Base-by-base conservation (phyloP, 2,797 vertebrate species). In the Hydrocynus forskahlii region DNA sequence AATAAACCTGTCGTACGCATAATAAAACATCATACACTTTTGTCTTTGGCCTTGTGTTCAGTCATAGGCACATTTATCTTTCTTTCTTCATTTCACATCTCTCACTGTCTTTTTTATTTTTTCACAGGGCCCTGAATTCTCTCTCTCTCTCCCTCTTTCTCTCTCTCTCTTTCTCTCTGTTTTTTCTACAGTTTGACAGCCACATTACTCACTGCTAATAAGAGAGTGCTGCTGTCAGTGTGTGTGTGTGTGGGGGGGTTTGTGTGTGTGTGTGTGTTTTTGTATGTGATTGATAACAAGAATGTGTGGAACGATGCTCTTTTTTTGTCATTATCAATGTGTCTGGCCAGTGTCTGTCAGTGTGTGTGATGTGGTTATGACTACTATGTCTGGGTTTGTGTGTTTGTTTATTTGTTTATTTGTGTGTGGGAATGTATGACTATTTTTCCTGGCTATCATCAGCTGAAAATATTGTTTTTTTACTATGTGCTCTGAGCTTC, bases 251-350 rank as follows among this genome's bases (percentile, higher is more conserved):
- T 63, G 60, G 38, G 25, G 64, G 68, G 43, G 17, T 52, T 40
- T 79, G 40, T 68, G 54, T 79, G 71, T 52, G 70, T 75, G 63
- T 60, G 43, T 50, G 54, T 64, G n/a, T n/a, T n/a, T n/a, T n/a
- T n/a, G n/a, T n/a, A n/a, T n/a, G n/a, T n/a, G n/a, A n/a, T n/a
- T n/a, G 45, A 75, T 71, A 21, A 9, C 6, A 21, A 17, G 55
- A 5, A 21, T 62, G 59, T 62, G 59, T 25, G 23, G 59, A 62
- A 62, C 25, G 21, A 13, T 62, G 23, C 23, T 59, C 7, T 43
- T 8, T 43, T 43, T 43, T 43, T 62, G 23, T 25, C 8, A 9
- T 29, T 29, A 23, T 23, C 23, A 62, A 12, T 25, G 23, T 60
- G 21, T 60, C 59, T 62, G 59, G 59, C 59, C 59, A 62, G 23